These are phyloP conservation scores for Zaprionus taronus DNA, from an alignment of 1,140 invertebrate species.

Conservation along the genomic window DNA sequence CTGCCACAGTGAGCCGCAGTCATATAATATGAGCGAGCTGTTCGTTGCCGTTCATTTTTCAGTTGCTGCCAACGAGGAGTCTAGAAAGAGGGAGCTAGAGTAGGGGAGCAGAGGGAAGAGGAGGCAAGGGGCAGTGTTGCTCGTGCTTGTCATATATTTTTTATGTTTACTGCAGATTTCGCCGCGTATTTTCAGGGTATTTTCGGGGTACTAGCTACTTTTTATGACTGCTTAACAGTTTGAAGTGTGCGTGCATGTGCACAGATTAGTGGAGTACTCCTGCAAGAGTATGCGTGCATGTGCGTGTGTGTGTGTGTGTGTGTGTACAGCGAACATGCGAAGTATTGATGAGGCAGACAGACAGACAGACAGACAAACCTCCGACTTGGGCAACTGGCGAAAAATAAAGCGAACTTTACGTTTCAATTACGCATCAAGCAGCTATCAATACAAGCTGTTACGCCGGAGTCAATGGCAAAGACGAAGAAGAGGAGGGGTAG, in stretches of 20 bases:
- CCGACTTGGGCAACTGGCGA: constrained; percentile 6
- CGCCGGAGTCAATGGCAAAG: constrained; percentile 15
- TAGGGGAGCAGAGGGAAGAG: background rate
- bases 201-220: constrained; percentile 60
- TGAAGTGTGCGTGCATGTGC: constrained; percentile 57
- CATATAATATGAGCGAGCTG: constrained; percentile 60
- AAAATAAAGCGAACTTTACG: constrained; percentile 72
- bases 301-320: background rate
- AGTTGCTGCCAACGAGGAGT: constrained; percentile 50
- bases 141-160: constrained; percentile 68
- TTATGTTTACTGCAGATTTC: constrained; percentile 77
- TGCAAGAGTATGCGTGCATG: background rate
- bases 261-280: constrained; percentile 59
- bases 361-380: too few relatives aligned
- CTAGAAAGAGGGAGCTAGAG: background rate
- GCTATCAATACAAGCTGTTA: constrained; percentile 83
- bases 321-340: background rate
- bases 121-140: background rate
- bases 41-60: constrained; percentile 63
- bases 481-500: too few relatives aligned
- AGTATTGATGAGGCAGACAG: constrained; percentile 10
- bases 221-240: constrained; percentile 76
- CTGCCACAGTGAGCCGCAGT: constrained; percentile 75
- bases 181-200: constrained; percentile 31
- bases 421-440: constrained; percentile 83